Evolutionary conservation across 2,797 vertebrate genomes (phyloP).

Genomic region (Pangasius djambal): DNA sequence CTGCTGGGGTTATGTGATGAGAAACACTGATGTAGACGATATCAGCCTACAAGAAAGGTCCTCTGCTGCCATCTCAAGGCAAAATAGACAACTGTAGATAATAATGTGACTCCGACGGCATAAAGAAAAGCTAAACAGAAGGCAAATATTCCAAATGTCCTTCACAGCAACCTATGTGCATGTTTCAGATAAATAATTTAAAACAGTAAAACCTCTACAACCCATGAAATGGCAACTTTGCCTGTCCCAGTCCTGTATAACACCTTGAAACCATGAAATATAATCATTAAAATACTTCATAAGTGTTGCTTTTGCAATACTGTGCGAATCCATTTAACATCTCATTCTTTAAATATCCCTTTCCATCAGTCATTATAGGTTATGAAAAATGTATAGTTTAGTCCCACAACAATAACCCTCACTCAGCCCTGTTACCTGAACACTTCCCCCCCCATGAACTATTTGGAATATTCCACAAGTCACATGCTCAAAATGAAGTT

Average conservation of each 20-base stretch:
- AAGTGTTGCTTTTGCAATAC: neutral
- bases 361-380: neutral
- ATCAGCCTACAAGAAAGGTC: too few relatives aligned
- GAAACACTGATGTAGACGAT: neutral
- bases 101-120: neutral
- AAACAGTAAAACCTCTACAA: neutral
- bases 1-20: neutral
- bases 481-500: neutral
- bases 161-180: neutral
- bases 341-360: neutral
- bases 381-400: neutral
- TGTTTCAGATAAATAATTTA: neutral
- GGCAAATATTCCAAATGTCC: neutral
- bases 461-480: neutral
- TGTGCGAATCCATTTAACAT: neutral
- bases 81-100: neutral
- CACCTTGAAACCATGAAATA: neutral
- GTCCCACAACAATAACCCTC: neutral
- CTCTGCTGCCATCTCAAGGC: constrained; percentile 23
- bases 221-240: neutral
- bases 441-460: neutral
- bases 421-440: neutral
- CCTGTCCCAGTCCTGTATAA: neutral
- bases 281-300: neutral
- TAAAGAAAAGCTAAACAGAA: neutral